Conservation (phyloP, 1,140 invertebrate genomes). For the Cotesia chilonis region DNA sequence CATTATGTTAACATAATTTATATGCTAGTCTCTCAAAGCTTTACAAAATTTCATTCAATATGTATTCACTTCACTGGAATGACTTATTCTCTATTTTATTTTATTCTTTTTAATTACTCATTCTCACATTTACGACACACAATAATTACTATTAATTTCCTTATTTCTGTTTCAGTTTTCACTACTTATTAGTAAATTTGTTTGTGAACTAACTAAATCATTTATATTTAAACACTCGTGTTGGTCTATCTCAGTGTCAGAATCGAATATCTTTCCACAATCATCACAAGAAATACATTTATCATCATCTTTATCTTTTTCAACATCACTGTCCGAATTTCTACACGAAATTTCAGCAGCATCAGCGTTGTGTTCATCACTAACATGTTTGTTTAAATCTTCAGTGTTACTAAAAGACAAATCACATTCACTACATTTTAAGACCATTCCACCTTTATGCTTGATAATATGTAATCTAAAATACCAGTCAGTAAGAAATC, state of each 20-base stretch:
- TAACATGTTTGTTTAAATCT: slow-evolving; percentile 55
- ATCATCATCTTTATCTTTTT: slow-evolving; percentile 16
- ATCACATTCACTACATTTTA: slow-evolving; percentile 53
- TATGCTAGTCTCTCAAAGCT: no score
- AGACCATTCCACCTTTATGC: slow-evolving; percentile 54
- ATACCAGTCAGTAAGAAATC: slow-evolving; percentile 59
- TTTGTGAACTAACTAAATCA: background rate
- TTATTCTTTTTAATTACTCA: no score
- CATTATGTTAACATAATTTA: no score
- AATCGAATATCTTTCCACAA: slow-evolving; percentile 33
- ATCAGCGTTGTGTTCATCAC: slow-evolving; percentile 44
- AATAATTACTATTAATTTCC: no score
- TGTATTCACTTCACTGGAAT: no score
- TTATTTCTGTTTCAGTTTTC: background rate
- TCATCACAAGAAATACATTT: slow-evolving; percentile 33
- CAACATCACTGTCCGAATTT: slow-evolving; percentile 13
- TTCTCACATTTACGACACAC: no score
- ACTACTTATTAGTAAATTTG: background rate
- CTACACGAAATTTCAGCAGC: slow-evolving; percentile 26
- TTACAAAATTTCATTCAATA: no score
- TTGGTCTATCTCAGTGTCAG: slow-evolving; percentile 30
- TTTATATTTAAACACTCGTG: slow-evolving; percentile 20
- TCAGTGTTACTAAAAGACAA: slow-evolving; percentile 50
- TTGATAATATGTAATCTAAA: slow-evolving; percentile 57
- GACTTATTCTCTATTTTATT: no score